A percentile compares a stretch with the other conserved stretches of the same genome.
Conservation (phyloP, 2,113 vertebrate genomes). For the Marmota monax region DNA sequence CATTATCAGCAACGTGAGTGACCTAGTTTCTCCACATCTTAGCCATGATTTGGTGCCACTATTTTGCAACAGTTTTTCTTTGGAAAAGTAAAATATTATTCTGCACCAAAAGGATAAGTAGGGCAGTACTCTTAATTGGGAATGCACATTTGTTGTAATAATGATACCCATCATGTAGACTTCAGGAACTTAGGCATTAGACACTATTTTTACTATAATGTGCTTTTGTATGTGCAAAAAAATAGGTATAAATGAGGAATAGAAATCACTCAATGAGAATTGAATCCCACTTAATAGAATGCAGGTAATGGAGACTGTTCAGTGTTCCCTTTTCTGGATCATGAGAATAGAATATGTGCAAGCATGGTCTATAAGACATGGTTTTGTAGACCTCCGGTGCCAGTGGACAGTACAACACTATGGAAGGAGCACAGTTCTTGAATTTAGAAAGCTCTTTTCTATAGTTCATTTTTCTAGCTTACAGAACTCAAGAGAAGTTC, state of each 20-base stretch:
- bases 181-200: background rate
- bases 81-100: background rate
- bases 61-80: slow-evolving; percentile 2
- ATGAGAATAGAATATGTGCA: background rate
- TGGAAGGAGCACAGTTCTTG: background rate
- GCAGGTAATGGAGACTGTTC: background rate
- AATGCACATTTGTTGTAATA: background rate
- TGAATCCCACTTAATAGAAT: slow-evolving; percentile 43
- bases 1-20: background rate
- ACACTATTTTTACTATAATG: background rate
- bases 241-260: background rate
- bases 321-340: background rate
- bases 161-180: background rate
- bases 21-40: background rate
- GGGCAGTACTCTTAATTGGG: background rate
- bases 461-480: background rate
- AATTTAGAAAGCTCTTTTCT: slow-evolving; percentile 41
- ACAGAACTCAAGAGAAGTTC: slow-evolving; percentile 38
- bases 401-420: background rate
- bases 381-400: background rate
- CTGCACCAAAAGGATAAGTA: background rate
- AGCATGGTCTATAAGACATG: background rate
- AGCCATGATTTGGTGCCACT: background rate
- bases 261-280: slow-evolving; percentile 25
- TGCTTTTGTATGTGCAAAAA: background rate